Percentiles rank a stretch among this genome's conserved stretches.
Conservation (phyloP, 2,888 invertebrate species). For the Cybosia mesomella region DNA sequence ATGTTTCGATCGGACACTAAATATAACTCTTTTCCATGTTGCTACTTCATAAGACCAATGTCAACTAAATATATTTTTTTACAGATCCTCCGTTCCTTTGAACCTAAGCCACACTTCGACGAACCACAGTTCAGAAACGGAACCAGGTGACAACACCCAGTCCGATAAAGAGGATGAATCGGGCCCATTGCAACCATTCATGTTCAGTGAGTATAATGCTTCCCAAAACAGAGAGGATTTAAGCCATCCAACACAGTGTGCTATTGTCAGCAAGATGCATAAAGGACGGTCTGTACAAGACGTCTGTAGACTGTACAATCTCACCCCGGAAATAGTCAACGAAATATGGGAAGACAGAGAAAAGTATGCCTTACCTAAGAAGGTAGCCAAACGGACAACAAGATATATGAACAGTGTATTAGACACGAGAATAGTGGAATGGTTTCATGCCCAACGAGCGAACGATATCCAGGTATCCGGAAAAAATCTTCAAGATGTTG, state of each 20-base stretch:
- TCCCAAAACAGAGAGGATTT: slow-evolving; percentile 52
- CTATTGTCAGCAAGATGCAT: slow-evolving; percentile 66
- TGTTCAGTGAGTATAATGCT: slow-evolving; percentile 28
- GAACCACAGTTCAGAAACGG: slow-evolving; percentile 34
- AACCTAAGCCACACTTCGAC: neutral
- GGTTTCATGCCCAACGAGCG: slow-evolving; percentile 56
- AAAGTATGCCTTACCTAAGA: slow-evolving; percentile 55
- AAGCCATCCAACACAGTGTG: slow-evolving; percentile 53
- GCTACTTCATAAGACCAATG: too few relatives aligned
- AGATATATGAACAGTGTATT: slow-evolving; percentile 60
- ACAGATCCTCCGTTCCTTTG: neutral
- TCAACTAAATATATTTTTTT: neutral
- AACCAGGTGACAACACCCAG: slow-evolving; percentile 38
- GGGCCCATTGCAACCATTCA: slow-evolving; percentile 25
- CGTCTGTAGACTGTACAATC: slow-evolving; percentile 58
- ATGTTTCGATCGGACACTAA: too few relatives aligned
- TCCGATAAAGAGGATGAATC: slow-evolving; percentile 41
- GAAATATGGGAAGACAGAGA: slow-evolving; percentile 66
- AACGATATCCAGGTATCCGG: slow-evolving; percentile 58
- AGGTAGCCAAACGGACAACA: slow-evolving; percentile 46
- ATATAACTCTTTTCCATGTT: too few relatives aligned
- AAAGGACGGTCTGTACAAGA: slow-evolving; percentile 61
- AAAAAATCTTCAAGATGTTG: slow-evolving; percentile 61
- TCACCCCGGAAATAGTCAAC: slow-evolving; percentile 59
- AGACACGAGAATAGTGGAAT: slow-evolving; percentile 57